Evolutionary conservation across 1,140 invertebrate genomes (phyloP), one percentile per base, ranked within the genome.

Genomic region (Diuraphis noxia): DNA sequence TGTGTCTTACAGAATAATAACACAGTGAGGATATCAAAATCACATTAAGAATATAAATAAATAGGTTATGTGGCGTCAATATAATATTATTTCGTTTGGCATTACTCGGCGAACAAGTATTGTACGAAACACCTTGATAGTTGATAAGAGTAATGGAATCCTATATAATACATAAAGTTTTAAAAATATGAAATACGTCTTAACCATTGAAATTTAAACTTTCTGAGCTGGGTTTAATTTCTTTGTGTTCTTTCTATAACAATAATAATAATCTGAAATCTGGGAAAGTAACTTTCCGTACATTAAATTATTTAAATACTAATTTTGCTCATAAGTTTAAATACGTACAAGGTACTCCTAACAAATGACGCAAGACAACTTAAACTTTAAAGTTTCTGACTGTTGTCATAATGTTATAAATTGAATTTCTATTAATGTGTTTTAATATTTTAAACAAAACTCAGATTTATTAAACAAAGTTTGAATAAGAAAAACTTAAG

Each of bases 321-420:
- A 38, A 81, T 81, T 81, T 38, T 5, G 3, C 23, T 21, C 79
- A 38, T 13, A 38, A 25, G 21, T 25, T 38, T 38, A 38, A 38
- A 81, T 25, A 7, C 79, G 38, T 40, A 38, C 79, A 38, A 38
- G 79, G 36, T 40, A 81, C 23, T 81, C 79, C 23, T 25, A 38
- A 81, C 79, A 38, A 81, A 81, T 38, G 79, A 40, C 36, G 79
- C 79, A 38, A 81, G 38, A 81, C 79, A 81, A 81, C 34, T 81
- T 81, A 23, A 81, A 81, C 23, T 40, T 40, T 10, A 81, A 36
- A 38, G 38, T 81, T 25, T 34, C 77, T 38, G 19, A 38, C 36
- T 38, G 79, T 40, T 81, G 79, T 25, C 38, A 30, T 81, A 38
- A 10, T 81, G 7, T 79, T 79, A 38, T 79, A 79, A 36, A 36